Base-by-base conservation (phyloP, 2,888 invertebrate species). In the Apamea epomidion region DNA sequence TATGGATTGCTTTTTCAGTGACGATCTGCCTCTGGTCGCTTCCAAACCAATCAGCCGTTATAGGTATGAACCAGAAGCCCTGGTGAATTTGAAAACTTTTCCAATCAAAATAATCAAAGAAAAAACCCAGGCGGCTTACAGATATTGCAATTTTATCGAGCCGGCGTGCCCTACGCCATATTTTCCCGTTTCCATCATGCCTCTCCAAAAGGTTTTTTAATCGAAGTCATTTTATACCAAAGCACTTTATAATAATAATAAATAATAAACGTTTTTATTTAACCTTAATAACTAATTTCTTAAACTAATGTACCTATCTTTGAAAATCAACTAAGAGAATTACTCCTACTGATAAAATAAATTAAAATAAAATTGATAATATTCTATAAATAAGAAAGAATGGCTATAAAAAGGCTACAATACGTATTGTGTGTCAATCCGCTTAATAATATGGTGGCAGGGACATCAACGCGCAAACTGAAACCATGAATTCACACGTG, bases 101-200 rank as follows among this genome's bases (percentile, higher is more conserved):
- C 48, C 48, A 71, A 45, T 37, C 69, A 69, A 82, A 74, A 48
- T n/a, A 54, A 42, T 67, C 32, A 51, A 60, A 68, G 25, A 54
- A 65, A 82, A 73, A 78, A 69, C 84, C 70, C 51, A 65, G 16
- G 16, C 32, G 45, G 71, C 64, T 86, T 64, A 74, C 60, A 60
- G 87, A 68, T 82, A 83, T 83, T 83, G 74, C 78, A 78, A 75
- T 75, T 74, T 82, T 74, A 68, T 81, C 18, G 60, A 70, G 54
- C 29, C 5, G 32, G 58, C 81, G 45, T 37, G 29, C 16, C 62
- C 37, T 37, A 12, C 16, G 64, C n/a, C 68, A 73, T 81, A 32
- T 70, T 83, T 72, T 65, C 6, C 21, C 21, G n/a, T 58, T 72
- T 75, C 58, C 74, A 58, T 54, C 1, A 14, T 12, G n/a, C 0